These are phyloP conservation scores for Latrodectus geometricus DNA, from an alignment of 1,140 invertebrate species.

Conservation along the genomic window DNA sequence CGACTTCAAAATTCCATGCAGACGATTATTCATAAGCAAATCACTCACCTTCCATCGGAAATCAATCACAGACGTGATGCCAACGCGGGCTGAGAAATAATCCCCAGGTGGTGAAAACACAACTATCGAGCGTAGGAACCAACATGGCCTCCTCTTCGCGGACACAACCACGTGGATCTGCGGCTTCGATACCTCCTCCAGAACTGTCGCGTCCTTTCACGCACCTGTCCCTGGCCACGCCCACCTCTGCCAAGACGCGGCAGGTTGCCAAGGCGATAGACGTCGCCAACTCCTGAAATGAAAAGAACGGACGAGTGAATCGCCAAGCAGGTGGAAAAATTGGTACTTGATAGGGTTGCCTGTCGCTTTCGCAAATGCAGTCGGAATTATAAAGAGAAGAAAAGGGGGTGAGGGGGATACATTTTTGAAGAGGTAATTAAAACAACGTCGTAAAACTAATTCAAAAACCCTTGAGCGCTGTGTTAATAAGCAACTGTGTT, in stretches of 20 bases:
- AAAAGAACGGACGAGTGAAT: constrained; percentile 30
- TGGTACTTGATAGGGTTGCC: constrained; percentile 42
- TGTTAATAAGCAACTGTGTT: not conserved
- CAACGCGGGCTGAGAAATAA: constrained; percentile 20
- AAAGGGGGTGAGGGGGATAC: not conserved
- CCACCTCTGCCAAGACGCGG: constrained; percentile 16
- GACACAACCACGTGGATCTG: constrained; percentile 47
- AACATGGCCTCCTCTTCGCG: constrained; percentile 18
- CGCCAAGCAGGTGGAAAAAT: constrained; percentile 45
- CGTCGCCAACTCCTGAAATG: constrained; percentile 35
- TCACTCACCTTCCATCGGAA: not conserved
- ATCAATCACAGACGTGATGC: constrained; percentile 14
- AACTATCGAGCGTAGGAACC: not conserved
- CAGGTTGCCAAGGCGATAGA: constrained; percentile 35
- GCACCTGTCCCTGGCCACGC: constrained; percentile 45
- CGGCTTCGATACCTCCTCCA: constrained; percentile 28
- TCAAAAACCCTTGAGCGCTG: not conserved
- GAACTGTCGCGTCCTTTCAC: constrained; percentile 1
- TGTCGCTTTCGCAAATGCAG: not conserved
- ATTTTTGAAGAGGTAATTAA: constrained; percentile 36
- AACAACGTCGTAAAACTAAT: not conserved
- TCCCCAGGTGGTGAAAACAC: constrained; percentile 6
- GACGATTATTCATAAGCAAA: not conserved
- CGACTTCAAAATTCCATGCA: not conserved
- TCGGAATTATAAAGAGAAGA: constrained; percentile 3